Base-by-base conservation (phyloP, 2,888 invertebrate species). In the Torymus aiolomorphi region DNA sequence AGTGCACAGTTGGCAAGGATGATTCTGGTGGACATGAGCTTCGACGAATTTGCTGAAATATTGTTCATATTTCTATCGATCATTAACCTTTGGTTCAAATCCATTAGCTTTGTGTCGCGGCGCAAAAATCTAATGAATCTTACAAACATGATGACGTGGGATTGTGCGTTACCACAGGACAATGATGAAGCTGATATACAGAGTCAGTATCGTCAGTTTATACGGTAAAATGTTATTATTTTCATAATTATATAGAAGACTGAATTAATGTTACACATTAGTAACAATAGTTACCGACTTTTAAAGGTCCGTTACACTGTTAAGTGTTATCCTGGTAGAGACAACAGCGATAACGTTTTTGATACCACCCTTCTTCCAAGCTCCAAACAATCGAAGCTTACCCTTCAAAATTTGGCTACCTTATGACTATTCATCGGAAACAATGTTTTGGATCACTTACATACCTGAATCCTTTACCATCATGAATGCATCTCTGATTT, bases 321-420 rank as follows among this genome's bases (percentile, higher is more conserved):
- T 66, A 56, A 75, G 62, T 49, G 49, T 75, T 11, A 14, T 66
- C n/a, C 31, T 76, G 61, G 67, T 67, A 12, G 67, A 76, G 31
- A 52, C 20, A 52, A 67, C 76, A 2, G 67, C 67, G n/a, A 4
- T 69, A 4, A 49, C 51, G 2, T 76, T 76, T 61, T 13, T 76
- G 16, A 13, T 61, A 59, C 52, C 67, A 10, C 59, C 76, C 12
- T 67, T 76, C 8, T 76, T 76, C 42, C 76, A 67, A 69, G 10
- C n/a, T 3, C n/a, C 51, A 49, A 51, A 67, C 12, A 67, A 67
- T 51, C 66, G 75, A 5, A 52, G 3, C n/a, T 13, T 75, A 16
- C 75, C 75, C 8, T 75, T 67, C 52, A 66, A 63, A 42, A 65
- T 74, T 49, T 74, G 65, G 63, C 14, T 74, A 49, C 73, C 73